Evolutionary conservation across 2,888 invertebrate species (phyloP), one percentile per base, ranked within the genome.

Genomic region (Ennomos quercinarius): DNA sequence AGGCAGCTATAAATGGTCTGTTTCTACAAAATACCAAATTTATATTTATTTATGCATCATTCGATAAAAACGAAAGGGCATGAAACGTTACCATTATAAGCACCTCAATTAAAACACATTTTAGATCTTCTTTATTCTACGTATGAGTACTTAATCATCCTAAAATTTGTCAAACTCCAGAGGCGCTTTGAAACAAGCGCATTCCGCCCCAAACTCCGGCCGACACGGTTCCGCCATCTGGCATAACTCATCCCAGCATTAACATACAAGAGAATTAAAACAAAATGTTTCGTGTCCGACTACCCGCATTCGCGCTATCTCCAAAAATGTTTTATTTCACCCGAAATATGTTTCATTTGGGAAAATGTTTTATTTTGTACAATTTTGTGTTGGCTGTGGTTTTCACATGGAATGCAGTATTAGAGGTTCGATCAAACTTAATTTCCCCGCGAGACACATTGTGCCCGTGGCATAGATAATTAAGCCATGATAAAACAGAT

Each of bases 311-410:
- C 40, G 51, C 44, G 67, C 55, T 67, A 65, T 60, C 67, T 62
- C 48, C 39, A 36, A 53, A 63, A 61, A 64, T 62, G 60, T 66
- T 68, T 68, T 67, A 67, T 68, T 61, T 66, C 52, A 39, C 13
- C 42, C 38, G 42, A 54, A 62, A 62, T 65, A 60, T 65, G 60
- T 47, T 61, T 40, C 49, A 10, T 59, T 55, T 13, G 36, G 48
- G 38, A 55, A 55, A 55, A 56, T 51, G 55, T 51, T 61, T 61
- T 52, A 48, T 48, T 55, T 60, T 39, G 45, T 11, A 11, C 6
- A 6, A 27, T 37, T 53, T 48, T 45, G 39, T 10, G 48, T 39
- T 11, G 41, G 41, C 34, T 46, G 59, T 27, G 54, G 50, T 49
- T 36, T 27, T 13, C 10, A n/a, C 0, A n/a, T 47, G 39, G 43